A percentile compares a stretch with the other conserved stretches of the same genome.
Evolutionary conservation across 1,140 invertebrate genomes (phyloP).

Genomic region (Aphelinus atriplicis): DNA sequence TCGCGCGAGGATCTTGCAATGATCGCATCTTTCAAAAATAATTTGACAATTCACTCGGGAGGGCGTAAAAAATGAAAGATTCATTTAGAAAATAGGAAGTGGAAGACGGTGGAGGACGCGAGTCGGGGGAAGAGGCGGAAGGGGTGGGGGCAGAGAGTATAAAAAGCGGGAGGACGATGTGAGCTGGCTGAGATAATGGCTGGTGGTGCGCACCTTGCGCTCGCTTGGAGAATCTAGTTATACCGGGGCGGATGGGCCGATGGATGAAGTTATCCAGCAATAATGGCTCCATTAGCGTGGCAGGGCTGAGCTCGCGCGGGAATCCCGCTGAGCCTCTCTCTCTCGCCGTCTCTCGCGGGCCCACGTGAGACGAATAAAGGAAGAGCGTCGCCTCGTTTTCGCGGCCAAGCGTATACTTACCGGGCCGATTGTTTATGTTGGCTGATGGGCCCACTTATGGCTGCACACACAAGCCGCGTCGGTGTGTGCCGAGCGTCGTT

Average conservation of each 20-base stretch:
- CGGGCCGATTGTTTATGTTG: slow-evolving; percentile 67
- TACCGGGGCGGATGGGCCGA: slow-evolving; percentile 55
- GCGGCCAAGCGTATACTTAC: slow-evolving; percentile 62
- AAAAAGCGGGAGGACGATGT: no score
- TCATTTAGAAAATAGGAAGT: no score
- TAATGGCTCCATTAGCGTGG: slow-evolving; percentile 66
- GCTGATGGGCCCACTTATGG: slow-evolving; percentile 66
- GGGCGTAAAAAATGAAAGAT: no score
- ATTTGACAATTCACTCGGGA: no score
- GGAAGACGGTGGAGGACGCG: no score
- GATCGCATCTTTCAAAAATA: no score
- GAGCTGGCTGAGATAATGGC: no score
- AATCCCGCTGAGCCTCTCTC: slow-evolving; percentile 45
- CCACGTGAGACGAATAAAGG: neutral
- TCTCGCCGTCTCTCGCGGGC: neutral
- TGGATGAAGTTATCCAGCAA: slow-evolving; percentile 67
- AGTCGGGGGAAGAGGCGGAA: no score
- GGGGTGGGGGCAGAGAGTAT: no score
- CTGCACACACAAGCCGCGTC: slow-evolving; percentile 50
- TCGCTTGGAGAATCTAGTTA: slow-evolving; percentile 31
- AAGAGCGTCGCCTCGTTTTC: slow-evolving; percentile 52
- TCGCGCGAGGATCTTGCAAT: no score
- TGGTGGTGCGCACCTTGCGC: slow-evolving; percentile 2
- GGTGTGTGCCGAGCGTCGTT: slow-evolving; percentile 47
- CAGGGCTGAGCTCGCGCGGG: slow-evolving; percentile 47